These are phyloP conservation scores for Cirrhinus mrigala DNA, from an alignment of 2,797 vertebrate genomes.

Conservation along the genomic window DNA sequence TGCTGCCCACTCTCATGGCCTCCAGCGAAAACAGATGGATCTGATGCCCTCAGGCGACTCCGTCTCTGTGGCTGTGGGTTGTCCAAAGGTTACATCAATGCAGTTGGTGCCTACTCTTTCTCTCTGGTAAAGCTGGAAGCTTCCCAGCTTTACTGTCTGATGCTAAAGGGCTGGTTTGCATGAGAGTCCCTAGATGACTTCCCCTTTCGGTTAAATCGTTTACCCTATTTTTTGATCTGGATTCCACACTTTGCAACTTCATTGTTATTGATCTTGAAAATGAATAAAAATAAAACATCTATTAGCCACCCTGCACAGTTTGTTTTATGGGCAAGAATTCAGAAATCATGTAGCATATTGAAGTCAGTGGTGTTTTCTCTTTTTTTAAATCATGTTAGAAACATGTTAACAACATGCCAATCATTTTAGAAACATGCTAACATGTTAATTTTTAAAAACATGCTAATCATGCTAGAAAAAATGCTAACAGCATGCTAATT, in stretches of 20 bases:
- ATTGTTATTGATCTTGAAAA: neutral
- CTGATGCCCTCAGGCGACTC: constrained; percentile 51
- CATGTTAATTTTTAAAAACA: no score
- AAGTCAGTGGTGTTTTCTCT: neutral
- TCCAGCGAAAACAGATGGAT: constrained; percentile 46
- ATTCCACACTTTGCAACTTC: neutral
- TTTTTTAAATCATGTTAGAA: no score
- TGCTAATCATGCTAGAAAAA: no score
- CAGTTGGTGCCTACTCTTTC: constrained; percentile 1
- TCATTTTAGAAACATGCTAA: no score
- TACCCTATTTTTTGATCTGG: neutral
- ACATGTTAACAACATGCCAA: no score
- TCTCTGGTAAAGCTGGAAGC: neutral
- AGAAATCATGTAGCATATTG: neutral
- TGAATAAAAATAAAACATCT: neutral
- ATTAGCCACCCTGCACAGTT: neutral
- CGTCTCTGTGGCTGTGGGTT: constrained; percentile 53
- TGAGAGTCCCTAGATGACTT: constrained; percentile 8
- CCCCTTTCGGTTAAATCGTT: neutral
- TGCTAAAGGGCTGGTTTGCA: constrained; percentile 16
- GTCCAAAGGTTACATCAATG: constrained; percentile 58
- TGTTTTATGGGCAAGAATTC: neutral
- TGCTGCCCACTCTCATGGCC: constrained; percentile 43
- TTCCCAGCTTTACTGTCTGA: neutral
- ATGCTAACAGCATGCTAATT: no score